Conservation (phyloP, 1,140 invertebrate species). For the Myzus persicae region DNA sequence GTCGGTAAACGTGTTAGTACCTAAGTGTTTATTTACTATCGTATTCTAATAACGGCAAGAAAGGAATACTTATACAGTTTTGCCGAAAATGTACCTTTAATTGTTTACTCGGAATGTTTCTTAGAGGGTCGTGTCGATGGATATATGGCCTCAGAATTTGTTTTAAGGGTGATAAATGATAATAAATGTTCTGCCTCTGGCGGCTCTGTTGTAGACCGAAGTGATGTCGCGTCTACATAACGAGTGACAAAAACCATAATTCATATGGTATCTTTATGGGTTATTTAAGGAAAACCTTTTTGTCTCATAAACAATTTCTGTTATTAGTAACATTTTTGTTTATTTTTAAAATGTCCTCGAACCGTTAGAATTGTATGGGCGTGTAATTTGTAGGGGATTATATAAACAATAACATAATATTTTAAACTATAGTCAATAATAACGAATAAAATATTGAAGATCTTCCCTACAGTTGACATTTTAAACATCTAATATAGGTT, state of each 20-base stretch:
- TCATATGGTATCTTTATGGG: neutral
- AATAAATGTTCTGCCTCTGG: neutral
- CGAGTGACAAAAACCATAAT: slow-evolving; percentile 29
- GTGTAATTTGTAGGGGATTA: neutral
- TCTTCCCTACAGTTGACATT: neutral
- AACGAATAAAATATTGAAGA: neutral
- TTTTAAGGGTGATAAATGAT: neutral
- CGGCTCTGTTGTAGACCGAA: neutral
- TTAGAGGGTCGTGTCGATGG: neutral
- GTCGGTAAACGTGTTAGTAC: neutral
- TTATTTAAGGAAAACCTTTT: neutral
- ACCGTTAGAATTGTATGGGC: neutral
- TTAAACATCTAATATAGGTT: neutral
- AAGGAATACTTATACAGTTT: neutral
- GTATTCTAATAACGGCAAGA: neutral
- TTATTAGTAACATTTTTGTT: slow-evolving; percentile 10
- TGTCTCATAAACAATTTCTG: neutral
- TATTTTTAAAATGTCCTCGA: neutral
- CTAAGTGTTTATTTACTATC: neutral
- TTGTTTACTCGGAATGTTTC: neutral
- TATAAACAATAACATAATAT: neutral
- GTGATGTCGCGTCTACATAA: neutral
- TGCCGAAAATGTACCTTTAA: neutral
- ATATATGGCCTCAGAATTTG: neutral
- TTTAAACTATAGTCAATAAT: neutral